Evolutionary conservation across 2,888 invertebrate species (phyloP).

Genomic region (Opisthograptis luteolata): DNA sequence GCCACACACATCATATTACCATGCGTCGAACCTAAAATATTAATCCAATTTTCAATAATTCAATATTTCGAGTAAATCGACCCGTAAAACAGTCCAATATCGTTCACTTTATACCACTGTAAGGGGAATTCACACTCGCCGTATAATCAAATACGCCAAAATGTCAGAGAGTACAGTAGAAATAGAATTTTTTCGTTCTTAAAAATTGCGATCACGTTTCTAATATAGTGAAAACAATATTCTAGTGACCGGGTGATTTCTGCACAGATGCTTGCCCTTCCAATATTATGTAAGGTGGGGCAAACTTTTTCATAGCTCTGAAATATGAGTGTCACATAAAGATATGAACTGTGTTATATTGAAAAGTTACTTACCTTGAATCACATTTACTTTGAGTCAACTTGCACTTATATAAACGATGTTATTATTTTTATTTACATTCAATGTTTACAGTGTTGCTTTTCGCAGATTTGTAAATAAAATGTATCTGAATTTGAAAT

Average conservation of each 20-base stretch:
- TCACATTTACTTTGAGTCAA: not conserved
- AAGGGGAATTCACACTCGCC: slow-evolving; percentile 69
- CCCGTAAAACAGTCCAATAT: slow-evolving; percentile 71
- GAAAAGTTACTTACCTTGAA: not conserved
- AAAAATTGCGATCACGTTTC: slow-evolving; percentile 85
- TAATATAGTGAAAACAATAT: slow-evolving; percentile 86
- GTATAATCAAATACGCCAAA: slow-evolving; percentile 76
- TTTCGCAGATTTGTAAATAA: slow-evolving; percentile 5
- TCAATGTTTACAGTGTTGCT: not conserved
- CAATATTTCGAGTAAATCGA: slow-evolving; percentile 73
- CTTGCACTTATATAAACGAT: not conserved
- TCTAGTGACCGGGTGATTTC: slow-evolving; percentile 85
- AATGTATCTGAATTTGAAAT: slow-evolving; percentile 69
- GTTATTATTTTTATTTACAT: no score
- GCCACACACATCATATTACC: not conserved
- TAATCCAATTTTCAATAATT: slow-evolving; percentile 41
- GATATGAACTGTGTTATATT: slow-evolving; percentile 48
- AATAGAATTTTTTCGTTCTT: slow-evolving; percentile 83
- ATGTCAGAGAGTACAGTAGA: slow-evolving; percentile 70
- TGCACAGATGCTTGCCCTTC: slow-evolving; percentile 80
- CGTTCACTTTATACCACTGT: slow-evolving; percentile 74
- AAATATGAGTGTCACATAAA: slow-evolving; percentile 67
- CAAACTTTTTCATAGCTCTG: slow-evolving; percentile 70
- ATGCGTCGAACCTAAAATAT: not conserved
- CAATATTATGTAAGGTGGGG: slow-evolving; percentile 71